Evolutionary conservation across 1,140 invertebrate genomes (phyloP).

Genomic region (Drosophila sulfurigaster): DNA sequence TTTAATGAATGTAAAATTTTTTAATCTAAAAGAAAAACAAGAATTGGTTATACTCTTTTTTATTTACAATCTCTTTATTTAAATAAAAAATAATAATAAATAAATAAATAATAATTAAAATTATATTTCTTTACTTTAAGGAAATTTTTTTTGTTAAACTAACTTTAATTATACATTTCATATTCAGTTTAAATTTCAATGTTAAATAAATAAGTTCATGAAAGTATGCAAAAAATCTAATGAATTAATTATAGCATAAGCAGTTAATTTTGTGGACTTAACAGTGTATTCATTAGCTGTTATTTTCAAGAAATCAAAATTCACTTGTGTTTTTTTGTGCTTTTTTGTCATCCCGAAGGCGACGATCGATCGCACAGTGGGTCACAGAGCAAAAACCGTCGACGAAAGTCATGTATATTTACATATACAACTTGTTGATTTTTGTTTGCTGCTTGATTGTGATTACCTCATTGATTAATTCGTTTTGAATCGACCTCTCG

Average conservation of each 20-base stretch:
- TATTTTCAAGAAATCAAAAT: not conserved
- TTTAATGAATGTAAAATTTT: no score
- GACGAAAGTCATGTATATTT: constrained; percentile 30
- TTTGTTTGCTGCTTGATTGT: constrained; percentile 22
- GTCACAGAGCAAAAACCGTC: constrained; percentile 19
- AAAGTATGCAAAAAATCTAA: not conserved
- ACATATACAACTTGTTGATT: constrained; percentile 22
- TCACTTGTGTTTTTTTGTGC: not conserved
- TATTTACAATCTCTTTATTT: no score
- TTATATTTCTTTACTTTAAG: no score
- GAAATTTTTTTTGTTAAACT: no score
- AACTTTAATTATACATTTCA: no score
- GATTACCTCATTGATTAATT: constrained; percentile 77
- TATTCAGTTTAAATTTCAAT: no score
- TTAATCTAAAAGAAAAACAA: no score
- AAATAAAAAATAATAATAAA: no score
- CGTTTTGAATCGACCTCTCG: constrained; percentile 36
- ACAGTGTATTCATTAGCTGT: constrained; percentile 11
- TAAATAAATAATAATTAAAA: no score
- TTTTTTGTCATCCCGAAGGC: constrained; percentile 38
- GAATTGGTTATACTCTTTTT: no score
- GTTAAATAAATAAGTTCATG: no score
- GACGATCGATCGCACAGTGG: constrained; percentile 41
- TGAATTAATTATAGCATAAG: not conserved
- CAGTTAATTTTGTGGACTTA: not conserved